Evolutionary conservation across 2,113 vertebrate genomes (phyloP).

Genomic region (Neopipo cinnamomea): DNA sequence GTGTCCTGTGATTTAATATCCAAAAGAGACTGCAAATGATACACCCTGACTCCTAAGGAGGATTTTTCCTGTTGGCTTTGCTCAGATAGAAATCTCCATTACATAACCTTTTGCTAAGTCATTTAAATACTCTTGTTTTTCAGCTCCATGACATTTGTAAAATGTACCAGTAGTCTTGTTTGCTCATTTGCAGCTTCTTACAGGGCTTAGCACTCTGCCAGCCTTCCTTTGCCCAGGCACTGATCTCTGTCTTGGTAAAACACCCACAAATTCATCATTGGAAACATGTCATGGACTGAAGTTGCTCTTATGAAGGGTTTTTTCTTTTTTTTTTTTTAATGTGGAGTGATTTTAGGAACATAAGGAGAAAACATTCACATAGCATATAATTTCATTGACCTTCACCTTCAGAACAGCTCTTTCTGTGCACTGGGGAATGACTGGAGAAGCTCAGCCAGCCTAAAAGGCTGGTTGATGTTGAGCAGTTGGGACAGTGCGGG

Average conservation of each 20-base stretch:
- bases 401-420: background rate
- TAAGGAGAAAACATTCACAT: background rate
- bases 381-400: background rate
- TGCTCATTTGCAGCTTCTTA: background rate
- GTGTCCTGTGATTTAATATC: background rate
- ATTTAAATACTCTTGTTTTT: background rate
- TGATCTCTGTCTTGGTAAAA: background rate
- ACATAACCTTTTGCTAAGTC: background rate
- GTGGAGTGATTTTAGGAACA: background rate
- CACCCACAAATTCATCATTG: background rate
- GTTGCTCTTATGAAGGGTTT: background rate
- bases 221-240: background rate
- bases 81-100: background rate
- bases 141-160: background rate
- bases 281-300: background rate
- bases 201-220: background rate
- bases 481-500: fast-evolving
- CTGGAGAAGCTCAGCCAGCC: background rate
- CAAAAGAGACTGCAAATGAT: background rate
- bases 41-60: background rate
- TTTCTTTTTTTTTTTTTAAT: too few species aligned
- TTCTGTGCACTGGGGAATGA: background rate
- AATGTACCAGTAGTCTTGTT: background rate
- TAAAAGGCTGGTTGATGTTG: background rate
- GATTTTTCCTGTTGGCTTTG: background rate